Base-by-base conservation (phyloP, 1,140 invertebrate genomes). In the Drosophila repleta region DNA sequence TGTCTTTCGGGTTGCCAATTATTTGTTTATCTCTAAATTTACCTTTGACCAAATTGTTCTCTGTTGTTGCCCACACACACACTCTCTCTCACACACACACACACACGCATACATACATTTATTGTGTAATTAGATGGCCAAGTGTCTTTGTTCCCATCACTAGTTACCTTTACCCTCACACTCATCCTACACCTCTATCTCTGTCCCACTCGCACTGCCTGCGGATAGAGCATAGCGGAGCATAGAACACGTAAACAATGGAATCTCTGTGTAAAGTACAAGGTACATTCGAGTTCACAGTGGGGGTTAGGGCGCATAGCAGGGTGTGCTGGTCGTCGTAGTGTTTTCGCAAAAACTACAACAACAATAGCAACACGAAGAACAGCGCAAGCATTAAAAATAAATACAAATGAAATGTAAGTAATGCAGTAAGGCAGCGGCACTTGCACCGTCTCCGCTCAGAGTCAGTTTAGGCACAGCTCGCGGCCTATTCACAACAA, bases 311-410 rank as follows among this genome's bases (percentile, higher is more conserved):
- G 39, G 20, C n/a, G 20, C 35, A 43, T 63, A 26, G 18, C 39
- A 24, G 48, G 21, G 21, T 24, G 21, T 24, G 24, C 17, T 29
- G 3, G 49, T n/a, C 11, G 39, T 48, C 41, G 32, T 24, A 20
- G 32, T 45, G 58, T 51, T 35, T 79, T 80, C 76, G 81, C 52
- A 7, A 29, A 29, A 29, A 29, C 26, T 8, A 8, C 4, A 29
- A 74, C 74, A 66, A 43, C 65, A 29, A 29, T 2, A 10, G 32
- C 43, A 20, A 48, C n/a, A n/a, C n/a, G n/a, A n/a, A n/a, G n/a
- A n/a, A n/a, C 60, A 46, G 35, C 13, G 15, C n/a, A 39, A 51
- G 61, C 39, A 17, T 10, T 17, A 10, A 51, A 29, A 29, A 43
- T 63, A 67, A 74, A 75, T 53, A 70, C 62, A 71, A 29, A 37